Conservation (phyloP, 2,888 invertebrate species). For the Callyntrura sp. region DNA sequence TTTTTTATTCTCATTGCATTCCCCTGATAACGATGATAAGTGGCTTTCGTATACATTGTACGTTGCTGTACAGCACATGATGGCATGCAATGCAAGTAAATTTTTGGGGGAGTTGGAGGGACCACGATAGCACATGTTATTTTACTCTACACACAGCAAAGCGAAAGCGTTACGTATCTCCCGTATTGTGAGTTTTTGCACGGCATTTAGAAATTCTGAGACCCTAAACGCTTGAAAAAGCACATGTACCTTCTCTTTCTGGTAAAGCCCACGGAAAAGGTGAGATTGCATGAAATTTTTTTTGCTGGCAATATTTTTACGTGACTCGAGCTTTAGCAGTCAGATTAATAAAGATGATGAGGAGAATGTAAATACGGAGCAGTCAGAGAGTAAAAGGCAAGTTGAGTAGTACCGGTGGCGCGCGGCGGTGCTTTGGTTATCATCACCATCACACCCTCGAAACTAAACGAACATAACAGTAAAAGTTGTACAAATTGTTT, state of each 20-base stretch:
- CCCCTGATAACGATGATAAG: slow-evolving; percentile 21
- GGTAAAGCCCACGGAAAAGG: neutral
- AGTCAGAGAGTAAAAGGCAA: neutral
- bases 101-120: too few relatives aligned
- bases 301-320: neutral
- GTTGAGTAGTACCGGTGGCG: neutral
- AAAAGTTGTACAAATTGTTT: neutral
- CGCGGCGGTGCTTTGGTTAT: neutral
- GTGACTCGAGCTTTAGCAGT: slow-evolving; percentile 31
- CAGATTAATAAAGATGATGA: neutral
- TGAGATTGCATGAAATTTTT: neutral
- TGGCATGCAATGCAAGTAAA: neutral
- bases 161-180: too few relatives aligned
- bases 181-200: slow-evolving; percentile 12
- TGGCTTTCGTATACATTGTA: too few relatives aligned
- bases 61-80: neutral
- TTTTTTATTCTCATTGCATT: too few relatives aligned
- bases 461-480: too few relatives aligned
- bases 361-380: neutral
- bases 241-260: neutral
- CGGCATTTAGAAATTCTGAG: neutral
- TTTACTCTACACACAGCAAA: neutral
- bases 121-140: too few relatives aligned
- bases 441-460: neutral
- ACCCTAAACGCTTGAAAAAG: too few relatives aligned